Conservation (phyloP, 2,113 vertebrate species). For the Rissa tridactyla region DNA sequence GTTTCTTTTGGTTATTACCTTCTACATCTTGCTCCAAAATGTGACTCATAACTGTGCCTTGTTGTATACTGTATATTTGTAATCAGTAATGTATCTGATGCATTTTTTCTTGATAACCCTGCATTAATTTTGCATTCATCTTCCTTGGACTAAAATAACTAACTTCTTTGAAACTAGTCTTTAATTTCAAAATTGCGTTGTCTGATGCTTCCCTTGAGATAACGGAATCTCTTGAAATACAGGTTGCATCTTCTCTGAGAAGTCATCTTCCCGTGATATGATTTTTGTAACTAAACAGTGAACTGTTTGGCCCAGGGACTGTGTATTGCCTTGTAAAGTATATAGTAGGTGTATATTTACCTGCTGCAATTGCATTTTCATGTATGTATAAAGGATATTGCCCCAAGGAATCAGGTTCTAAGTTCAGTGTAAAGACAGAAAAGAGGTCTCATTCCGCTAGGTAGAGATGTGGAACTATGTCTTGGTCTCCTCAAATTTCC, state of each 20-base stretch:
- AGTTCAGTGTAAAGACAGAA: not conserved
- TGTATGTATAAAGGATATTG: not conserved
- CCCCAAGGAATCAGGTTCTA: not conserved
- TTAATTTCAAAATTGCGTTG: not conserved
- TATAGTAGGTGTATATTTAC: not conserved
- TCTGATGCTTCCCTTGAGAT: not conserved
- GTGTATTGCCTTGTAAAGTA: not conserved
- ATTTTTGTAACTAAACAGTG: not conserved
- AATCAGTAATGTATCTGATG: not conserved
- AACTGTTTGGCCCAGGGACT: not conserved
- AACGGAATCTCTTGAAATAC: not conserved
- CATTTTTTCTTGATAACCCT: not conserved
- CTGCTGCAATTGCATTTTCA: not conserved
- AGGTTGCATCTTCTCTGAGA: not conserved
- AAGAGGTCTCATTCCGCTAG: not conserved
- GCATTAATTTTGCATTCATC: not conserved
- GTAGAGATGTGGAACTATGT: not conserved
- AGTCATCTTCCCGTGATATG: accelerated
- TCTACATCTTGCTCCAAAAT: not conserved
- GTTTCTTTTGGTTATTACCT: not conserved
- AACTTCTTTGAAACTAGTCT: not conserved
- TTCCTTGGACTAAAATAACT: not conserved
- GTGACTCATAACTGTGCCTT: not conserved
- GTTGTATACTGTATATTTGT: not conserved
- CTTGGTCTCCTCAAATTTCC: not conserved